phyloP scores from a whole-genome alignment of 2,113 vertebrate species.

The Semnopithecus entellus region DNA sequence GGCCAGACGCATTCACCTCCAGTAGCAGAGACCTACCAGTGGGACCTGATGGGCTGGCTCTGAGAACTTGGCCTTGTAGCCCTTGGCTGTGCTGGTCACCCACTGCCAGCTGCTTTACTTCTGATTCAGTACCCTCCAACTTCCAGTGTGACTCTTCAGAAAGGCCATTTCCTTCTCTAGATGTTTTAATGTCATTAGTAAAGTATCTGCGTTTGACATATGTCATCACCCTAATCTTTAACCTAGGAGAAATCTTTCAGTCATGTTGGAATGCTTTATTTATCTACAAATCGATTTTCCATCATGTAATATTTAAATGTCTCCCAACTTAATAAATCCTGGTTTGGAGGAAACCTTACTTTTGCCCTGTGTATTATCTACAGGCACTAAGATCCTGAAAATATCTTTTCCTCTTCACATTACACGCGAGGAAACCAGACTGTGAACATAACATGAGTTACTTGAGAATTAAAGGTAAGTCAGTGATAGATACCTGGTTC shows the following conservation, averaged over 20 bases:
- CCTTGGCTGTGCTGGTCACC: rapidly evolving
- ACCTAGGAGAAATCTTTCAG: not conserved
- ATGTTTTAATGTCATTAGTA: not conserved
- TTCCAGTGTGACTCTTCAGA: not conserved
- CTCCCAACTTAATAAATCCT: not conserved
- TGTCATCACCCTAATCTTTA: not conserved
- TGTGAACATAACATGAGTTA: not conserved
- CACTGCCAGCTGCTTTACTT: not conserved
- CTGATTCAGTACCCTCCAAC: too few relatives aligned
- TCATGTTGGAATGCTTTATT: not conserved
- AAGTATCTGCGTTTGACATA: not conserved
- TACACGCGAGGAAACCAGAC: not conserved
- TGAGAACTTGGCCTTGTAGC: not conserved
- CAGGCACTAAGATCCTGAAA: not conserved
- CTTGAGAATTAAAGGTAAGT: not conserved
- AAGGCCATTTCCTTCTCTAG: not conserved
- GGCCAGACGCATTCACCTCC: not conserved
- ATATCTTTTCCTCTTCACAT: not conserved
- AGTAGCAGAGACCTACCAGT: not conserved
- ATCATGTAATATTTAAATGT: not conserved
- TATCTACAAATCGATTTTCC: not conserved
- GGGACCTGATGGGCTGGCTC: too few relatives aligned
- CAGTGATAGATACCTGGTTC: not conserved
- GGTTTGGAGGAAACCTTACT: not conserved
- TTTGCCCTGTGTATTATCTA: not conserved